Base-by-base conservation (phyloP, 2,113 vertebrate species). In the Stigmatopora nigra region DNA sequence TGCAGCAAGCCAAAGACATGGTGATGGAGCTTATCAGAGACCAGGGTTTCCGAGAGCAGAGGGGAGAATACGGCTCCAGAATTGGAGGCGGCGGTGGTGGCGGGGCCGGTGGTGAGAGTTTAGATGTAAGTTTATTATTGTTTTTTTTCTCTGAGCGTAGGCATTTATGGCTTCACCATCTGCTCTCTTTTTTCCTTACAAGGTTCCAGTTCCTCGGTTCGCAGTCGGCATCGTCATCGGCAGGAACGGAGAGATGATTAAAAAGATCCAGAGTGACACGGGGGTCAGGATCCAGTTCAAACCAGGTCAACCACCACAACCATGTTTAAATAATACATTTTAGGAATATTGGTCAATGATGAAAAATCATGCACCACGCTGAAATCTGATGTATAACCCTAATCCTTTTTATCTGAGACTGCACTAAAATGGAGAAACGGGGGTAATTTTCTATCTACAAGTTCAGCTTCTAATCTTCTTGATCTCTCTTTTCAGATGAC, bases 1-100 rank as follows among this genome's bases (percentile, higher is more conserved):
- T 86, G 13, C 65, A 99, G 97, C 95, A 99, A 99, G 97, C 97
- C 77, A 99, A 98, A 91, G 96, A 99, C 76, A 98, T 99, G 96
- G 97, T 99, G 76, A 93, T 98, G 93, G 97, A 99, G 80, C 91
- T 99, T 84, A 98, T 99, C 87, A 92, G 95, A 73, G 97, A 98
- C 83, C 95, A 99, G 86, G 94, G 95, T 84, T 99, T 97, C 91
- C 92, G 97, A 90, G 97, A 99, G 89, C 92, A 95, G 86, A 90
- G 97, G 78, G 94, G 96, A 75, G 97, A 99, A 52, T 99, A 99
- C 59, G 97, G 96, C 48, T 98, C 96, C 64, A 89, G 94, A 84
- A 90, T 93, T 85, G 94, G 94, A 76, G 93, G 93, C 60, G 94
- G 72, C 0, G 80, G 94, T 75, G 92, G 92, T 0, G 57, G 65